Base-by-base conservation (phyloP, 2,888 invertebrate species). In the Hirudinaria manillensis region DNA sequence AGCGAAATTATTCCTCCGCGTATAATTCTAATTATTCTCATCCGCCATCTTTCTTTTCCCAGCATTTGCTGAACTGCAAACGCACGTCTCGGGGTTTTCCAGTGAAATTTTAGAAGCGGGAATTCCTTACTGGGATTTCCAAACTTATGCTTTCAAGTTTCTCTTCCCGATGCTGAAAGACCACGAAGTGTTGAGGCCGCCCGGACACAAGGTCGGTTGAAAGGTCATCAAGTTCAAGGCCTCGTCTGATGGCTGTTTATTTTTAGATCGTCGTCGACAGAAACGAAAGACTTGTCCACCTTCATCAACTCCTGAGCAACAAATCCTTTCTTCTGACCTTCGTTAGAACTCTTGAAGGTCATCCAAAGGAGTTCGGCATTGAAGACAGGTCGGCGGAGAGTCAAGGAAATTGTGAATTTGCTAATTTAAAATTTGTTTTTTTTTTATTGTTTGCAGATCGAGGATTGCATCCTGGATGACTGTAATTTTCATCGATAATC, bases 61-160 rank as follows among this genome's bases (percentile, higher is more conserved):
- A 84, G 98, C 97, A 51, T 97, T 98, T 88, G 98, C 97, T 38
- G 98, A 99, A 87, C 88, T 99, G 75, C 98, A 99, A 88, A 99
- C 98, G 16, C 97, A 98, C 87, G 96, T 99, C 93, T 94, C 95
- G 77, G 97, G 98, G 87, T 88, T 98, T 83, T 96, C 95, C 76
- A 94, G 94, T 29, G 96, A 97, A 87, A 88, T 97, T 80, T 94
- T 94, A 87, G 93, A 93, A 81, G 92, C 93, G 16, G 96, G 96
- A 16, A 97, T 97, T 81, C 98, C 98, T 4, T 94, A 94, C 36
- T 88, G 97, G 79, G 94, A 95, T 87, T 96, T 95, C 84, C 92
- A 93, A 80, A 94, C 93, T 84, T 98, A 96, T 84, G 94, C 95
- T 61, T 95, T 95, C 92, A 96, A 97, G 86, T 93, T 96, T 53